A percentile compares a stretch with the other conserved stretches of the same genome.
Conservation (phyloP, 2,888 invertebrate genomes). For the Aplocera efformata region DNA sequence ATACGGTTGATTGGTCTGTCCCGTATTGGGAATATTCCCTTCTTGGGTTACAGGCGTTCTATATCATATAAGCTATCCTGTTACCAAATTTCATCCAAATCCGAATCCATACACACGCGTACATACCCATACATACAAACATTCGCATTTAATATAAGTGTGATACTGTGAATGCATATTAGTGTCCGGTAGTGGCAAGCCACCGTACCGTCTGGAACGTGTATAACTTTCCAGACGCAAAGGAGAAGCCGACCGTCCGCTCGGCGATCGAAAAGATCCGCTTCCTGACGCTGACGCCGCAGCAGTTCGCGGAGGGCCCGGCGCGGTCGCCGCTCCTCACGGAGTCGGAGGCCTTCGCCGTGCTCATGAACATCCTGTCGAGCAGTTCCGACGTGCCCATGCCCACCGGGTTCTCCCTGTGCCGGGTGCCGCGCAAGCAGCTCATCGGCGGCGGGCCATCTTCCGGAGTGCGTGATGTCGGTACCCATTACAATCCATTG, state of each 20-base stretch:
- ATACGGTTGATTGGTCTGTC: too few relatives aligned
- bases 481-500: constrained; percentile 22
- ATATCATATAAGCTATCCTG: too few relatives aligned
- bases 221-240: constrained; percentile 38
- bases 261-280: constrained; percentile 88
- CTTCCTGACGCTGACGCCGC: constrained; percentile 88
- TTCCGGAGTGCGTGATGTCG: constrained; percentile 41
- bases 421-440: constrained; percentile 69
- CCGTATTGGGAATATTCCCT: too few relatives aligned
- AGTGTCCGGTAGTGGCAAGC: too few relatives aligned
- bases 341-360: constrained; percentile 88
- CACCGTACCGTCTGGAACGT: too few relatives aligned
- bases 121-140: too few relatives aligned
- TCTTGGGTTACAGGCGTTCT: too few relatives aligned
- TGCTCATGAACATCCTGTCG: constrained; percentile 91
- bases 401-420: constrained; percentile 87
- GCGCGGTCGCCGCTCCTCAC: constrained; percentile 87
- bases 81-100: too few relatives aligned
- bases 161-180: too few relatives aligned
- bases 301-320: constrained; percentile 91
- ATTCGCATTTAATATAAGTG: too few relatives aligned
- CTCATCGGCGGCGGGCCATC: constrained; percentile 51
- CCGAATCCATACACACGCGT: too few relatives aligned
- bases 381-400: constrained; percentile 83
- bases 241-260: constrained; percentile 71